Evolutionary conservation across 2,113 vertebrate genomes (phyloP), one percentile per base, ranked within the genome.

Genomic region (Corythoichthys intestinalis): DNA sequence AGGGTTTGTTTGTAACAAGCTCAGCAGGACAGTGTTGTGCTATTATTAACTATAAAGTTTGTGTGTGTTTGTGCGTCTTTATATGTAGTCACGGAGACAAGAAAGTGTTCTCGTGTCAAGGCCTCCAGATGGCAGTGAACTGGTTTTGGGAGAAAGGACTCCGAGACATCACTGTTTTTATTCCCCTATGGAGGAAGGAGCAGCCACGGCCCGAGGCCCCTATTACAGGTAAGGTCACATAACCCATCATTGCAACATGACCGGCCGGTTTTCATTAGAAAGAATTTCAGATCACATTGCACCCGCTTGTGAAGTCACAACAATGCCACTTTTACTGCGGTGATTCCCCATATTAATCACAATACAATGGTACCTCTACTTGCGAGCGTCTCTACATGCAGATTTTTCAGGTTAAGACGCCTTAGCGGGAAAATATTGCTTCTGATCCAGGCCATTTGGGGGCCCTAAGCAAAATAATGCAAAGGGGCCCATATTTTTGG

Each of bases 121-220:
- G 95, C 41, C 93, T 96, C 70, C 94, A 93, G 83, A 91, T 97
- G 86, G 95, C 94, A 0, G 94, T 97, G 74, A 91, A 92, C 79
- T 97, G 95, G 95, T 96, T 97, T 86, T 91, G 91, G 87, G 85
- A 93, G 38, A 91, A 92, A 79, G 95, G 95, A 3, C 89, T 96
- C 70, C 91, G 87, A 0, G 90, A 94, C 88, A 94, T 97, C 91
- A 97, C 94, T 0, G 95, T 95, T 67, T 96, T 97, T 63, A 93
- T 97, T 1, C 95, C 95, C 0, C 91, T 94, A 69, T 97, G 95
- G 95, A 94, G 95, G 83, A 97, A 95, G 80, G 93, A 94, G 12
- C 91, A 91, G 34, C 79, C 94, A 0, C 89, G 93, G 49, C 89
- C 92, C 1, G 95, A 94, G 11, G 89, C 90, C 1, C 93, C 93